Conservation (phyloP, 2,797 vertebrate species). For the Sebastiscus albofasciatus region DNA sequence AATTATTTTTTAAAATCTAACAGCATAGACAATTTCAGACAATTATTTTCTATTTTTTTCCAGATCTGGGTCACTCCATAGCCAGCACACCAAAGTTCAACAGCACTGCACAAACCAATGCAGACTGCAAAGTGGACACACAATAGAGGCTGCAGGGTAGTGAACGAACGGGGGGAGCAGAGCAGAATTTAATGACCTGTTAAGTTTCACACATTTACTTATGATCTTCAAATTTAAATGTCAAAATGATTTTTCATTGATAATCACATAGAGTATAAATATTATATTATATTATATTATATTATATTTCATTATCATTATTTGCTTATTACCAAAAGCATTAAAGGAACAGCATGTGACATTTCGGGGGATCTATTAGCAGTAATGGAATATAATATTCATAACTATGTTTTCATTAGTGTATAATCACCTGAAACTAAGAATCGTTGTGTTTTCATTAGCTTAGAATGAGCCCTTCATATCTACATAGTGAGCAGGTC, state of each 20-base stretch:
- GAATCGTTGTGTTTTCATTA: no score
- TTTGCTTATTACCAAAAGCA: not conserved
- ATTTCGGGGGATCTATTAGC: no score
- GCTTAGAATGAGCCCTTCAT: no score
- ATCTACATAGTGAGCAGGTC: rapidly evolving
- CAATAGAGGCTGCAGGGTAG: conserved; percentile 47
- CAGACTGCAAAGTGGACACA: conserved; percentile 55
- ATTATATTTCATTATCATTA: not conserved
- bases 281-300: not conserved
- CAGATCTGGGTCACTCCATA: not conserved
- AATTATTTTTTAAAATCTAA: not conserved
- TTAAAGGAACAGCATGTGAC: rapidly evolving
- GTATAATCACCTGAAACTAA: no score
- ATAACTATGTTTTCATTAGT: no score
- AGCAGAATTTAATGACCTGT: conserved; percentile 58
- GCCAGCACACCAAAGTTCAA: conserved; percentile 14
- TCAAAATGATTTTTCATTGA: not conserved
- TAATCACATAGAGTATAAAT: not conserved
- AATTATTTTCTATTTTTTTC: not conserved
- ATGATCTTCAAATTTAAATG: not conserved
- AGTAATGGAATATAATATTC: no score
- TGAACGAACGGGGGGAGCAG: not conserved
- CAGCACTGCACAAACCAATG: conserved; percentile 37
- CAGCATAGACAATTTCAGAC: not conserved
- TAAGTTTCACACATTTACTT: not conserved